These are phyloP conservation scores for Wasmannia auropunctata DNA, from an alignment of 1,140 invertebrate genomes.

Conservation along the genomic window DNA sequence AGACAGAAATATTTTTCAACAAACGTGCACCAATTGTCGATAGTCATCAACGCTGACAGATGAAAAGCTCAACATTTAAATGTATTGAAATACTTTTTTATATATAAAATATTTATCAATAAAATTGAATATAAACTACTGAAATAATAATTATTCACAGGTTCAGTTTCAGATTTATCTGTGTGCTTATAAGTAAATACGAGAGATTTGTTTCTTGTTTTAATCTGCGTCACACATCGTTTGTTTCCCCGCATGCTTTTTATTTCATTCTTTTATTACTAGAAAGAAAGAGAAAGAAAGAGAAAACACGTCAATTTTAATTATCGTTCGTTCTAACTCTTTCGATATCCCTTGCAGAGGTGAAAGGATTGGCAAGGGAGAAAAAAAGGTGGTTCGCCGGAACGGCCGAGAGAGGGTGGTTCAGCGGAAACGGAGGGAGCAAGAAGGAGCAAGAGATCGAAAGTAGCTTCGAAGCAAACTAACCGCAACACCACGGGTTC, in stretches of 20 bases:
- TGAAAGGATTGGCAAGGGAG: conserved; percentile 14
- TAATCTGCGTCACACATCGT: neutral
- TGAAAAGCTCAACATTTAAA: neutral
- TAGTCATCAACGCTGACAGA: neutral
- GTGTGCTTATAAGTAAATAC: neutral
- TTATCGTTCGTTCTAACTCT: conserved; percentile 49
- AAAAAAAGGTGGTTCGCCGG: no score
- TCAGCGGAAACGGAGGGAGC: neutral
- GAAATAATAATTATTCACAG: neutral
- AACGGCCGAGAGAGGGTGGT: neutral
- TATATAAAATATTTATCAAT: neutral
- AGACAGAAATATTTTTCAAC: neutral
- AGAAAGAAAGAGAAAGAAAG: neutral
- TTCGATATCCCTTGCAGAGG: conserved; percentile 9
- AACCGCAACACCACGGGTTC: conserved; percentile 35
- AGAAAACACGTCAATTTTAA: conserved; percentile 54
- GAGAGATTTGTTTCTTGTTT: neutral
- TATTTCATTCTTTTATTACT: neutral
- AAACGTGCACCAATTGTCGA: neutral
- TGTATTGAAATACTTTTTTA: neutral
- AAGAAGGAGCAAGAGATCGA: conserved; percentile 22
- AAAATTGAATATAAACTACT: neutral
- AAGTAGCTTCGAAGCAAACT: conserved; percentile 51
- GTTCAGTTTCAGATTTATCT: neutral
- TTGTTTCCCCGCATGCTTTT: neutral